These are phyloP conservation scores for Cryptotermes secundus DNA, from an alignment of 1,140 invertebrate species.

Conservation along the genomic window DNA sequence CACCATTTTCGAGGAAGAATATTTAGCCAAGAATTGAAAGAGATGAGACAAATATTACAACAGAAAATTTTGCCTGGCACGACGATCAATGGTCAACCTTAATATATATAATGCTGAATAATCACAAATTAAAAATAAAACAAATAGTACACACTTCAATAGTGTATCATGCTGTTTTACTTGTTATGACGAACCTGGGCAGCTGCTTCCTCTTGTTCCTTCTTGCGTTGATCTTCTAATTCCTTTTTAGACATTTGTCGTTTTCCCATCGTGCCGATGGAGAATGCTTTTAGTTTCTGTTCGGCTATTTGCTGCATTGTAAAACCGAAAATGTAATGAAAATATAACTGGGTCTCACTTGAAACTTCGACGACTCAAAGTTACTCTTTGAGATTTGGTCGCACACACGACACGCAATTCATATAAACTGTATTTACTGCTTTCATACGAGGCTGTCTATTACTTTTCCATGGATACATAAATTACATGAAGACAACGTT, in stretches of 20 bases:
- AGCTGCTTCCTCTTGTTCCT: constrained; percentile 84
- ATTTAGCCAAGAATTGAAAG: too few species aligned
- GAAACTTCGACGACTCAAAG: too few species aligned
- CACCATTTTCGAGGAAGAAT: too few species aligned
- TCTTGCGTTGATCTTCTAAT: constrained; percentile 82
- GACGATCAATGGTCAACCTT: too few species aligned
- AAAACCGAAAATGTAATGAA: constrained; percentile 4
- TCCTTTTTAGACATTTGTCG: constrained; percentile 80
- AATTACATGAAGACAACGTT: neutral
- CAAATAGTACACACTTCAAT: constrained; percentile 39
- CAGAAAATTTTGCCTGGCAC: too few species aligned
- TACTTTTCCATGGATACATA: neutral
- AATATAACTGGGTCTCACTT: neutral
- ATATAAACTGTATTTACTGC: neutral
- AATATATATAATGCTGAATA: constrained; percentile 23
- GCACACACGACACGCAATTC: neutral
- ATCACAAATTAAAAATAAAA: neutral
- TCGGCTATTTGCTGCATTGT: constrained; percentile 62
- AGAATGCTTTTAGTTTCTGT: constrained; percentile 78
- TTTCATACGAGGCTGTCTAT: neutral
- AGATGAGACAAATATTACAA: too few species aligned
- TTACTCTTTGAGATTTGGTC: too few species aligned
- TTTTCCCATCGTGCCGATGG: constrained; percentile 80
- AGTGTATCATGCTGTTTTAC: too few species aligned
- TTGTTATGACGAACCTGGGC: constrained; percentile 56